phyloP scores from a whole-genome alignment of 2,113 vertebrate genomes.

The Aegithalos caudatus region DNA sequence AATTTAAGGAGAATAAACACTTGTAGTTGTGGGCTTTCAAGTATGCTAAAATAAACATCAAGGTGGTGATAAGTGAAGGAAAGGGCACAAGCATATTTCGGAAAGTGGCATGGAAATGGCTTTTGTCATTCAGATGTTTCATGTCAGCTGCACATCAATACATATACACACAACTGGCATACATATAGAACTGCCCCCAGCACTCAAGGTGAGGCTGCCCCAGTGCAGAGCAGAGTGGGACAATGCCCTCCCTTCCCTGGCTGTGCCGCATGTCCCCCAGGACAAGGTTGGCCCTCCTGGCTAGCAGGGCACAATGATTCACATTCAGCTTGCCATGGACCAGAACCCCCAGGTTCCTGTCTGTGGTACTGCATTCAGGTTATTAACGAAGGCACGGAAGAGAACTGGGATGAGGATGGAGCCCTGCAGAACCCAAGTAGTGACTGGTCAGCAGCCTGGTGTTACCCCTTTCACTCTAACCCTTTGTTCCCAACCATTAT shows the following conservation, averaged over 20 bases:
- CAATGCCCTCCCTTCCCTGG: neutral
- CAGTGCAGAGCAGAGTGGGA: neutral
- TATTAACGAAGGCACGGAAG: neutral
- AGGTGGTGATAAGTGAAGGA: neutral
- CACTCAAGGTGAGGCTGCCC: accelerated
- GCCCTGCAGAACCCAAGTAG: no score
- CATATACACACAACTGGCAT: neutral
- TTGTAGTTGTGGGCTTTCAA: neutral
- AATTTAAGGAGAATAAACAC: neutral
- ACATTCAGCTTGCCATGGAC: accelerated
- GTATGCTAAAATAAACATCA: neutral
- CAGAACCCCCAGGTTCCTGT: neutral
- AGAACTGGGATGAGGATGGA: neutral
- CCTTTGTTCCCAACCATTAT: neutral
- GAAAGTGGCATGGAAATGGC: neutral
- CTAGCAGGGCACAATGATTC: neutral
- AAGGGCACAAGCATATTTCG: neutral
- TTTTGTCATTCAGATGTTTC: neutral
- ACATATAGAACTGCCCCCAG: neutral
- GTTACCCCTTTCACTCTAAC: neutral
- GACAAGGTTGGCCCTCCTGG: neutral
- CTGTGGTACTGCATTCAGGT: neutral
- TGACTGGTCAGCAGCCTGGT: accelerated
- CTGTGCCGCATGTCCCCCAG: neutral
- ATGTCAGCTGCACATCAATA: neutral